These are phyloP conservation scores for Myotis lucifugus DNA, from an alignment of 2,113 vertebrate genomes.

Conservation along the genomic window DNA sequence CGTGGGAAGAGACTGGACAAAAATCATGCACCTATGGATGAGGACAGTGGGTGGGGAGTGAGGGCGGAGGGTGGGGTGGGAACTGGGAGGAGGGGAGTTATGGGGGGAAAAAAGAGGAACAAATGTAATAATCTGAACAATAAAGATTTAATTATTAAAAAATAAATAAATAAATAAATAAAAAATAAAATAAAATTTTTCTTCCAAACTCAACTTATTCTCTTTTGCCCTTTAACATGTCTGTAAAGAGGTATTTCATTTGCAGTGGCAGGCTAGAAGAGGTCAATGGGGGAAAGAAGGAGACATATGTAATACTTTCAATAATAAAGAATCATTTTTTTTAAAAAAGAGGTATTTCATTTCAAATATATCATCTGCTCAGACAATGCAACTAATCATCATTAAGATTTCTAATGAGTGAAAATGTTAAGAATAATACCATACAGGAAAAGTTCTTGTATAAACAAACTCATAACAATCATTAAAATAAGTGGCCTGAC, in stretches of 20 bases:
- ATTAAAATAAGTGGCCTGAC: not conserved
- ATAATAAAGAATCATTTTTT: too few relatives aligned
- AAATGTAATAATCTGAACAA: too few relatives aligned
- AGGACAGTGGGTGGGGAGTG: too few relatives aligned
- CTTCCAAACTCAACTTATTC: constrained; percentile 19
- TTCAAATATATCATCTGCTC: constrained; percentile 45
- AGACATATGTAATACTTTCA: too few relatives aligned
- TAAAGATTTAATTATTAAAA: too few relatives aligned
- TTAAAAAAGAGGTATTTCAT: constrained; percentile 44
- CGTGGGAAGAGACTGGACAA: too few relatives aligned
- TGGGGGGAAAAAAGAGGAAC: too few relatives aligned
- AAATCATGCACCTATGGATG: too few relatives aligned
- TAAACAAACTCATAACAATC: not conserved
- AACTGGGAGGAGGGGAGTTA: too few relatives aligned
- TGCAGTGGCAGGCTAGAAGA: not conserved
- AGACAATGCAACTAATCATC: not conserved
- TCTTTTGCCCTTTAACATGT: constrained; percentile 34
- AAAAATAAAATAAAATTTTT: not conserved
- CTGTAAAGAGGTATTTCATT: constrained; percentile 45
- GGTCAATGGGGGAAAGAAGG: too few relatives aligned
- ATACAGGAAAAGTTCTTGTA: not conserved
- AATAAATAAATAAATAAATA: too few relatives aligned
- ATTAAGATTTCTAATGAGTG: constrained; percentile 20
- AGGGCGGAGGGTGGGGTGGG: too few relatives aligned
- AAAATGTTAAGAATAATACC: constrained; percentile 28